Conservation (phyloP, 2,797 vertebrate species). For the Mormyrops boulengeri region DNA sequence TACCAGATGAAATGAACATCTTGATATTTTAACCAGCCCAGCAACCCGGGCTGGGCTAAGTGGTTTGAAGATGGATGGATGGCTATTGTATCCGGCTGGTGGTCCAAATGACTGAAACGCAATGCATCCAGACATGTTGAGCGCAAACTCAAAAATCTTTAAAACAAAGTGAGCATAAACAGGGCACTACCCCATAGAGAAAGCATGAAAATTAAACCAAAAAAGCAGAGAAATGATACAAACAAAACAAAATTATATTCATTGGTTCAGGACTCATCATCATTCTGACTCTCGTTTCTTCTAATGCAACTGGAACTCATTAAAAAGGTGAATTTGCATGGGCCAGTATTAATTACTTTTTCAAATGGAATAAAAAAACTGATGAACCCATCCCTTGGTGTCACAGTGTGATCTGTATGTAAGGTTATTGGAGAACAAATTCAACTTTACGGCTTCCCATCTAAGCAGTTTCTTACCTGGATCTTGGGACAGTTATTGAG, state of each 20-base stretch:
- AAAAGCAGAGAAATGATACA: background rate
- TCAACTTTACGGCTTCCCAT: background rate
- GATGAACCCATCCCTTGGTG: background rate
- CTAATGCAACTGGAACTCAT: background rate
- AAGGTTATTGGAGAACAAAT: background rate
- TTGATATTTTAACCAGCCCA: background rate
- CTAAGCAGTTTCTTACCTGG: background rate
- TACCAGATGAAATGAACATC: background rate
- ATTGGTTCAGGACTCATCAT: background rate
- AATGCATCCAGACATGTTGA: background rate
- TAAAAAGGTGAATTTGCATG: background rate
- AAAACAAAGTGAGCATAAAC: background rate
- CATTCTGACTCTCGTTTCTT: background rate
- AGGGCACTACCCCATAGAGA: background rate
- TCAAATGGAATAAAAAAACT: background rate
- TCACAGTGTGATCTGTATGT: background rate
- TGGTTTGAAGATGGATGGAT: background rate
- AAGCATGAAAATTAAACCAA: background rate
- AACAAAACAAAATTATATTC: background rate
- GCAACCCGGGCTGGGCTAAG: background rate
- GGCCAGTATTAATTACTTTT: background rate
- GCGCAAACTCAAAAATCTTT: background rate
- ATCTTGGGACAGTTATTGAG: background rate
- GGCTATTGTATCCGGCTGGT: background rate
- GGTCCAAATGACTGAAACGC: background rate